Conservation (phyloP, 2,888 invertebrate species). For the Macroteleia sp. region DNA sequence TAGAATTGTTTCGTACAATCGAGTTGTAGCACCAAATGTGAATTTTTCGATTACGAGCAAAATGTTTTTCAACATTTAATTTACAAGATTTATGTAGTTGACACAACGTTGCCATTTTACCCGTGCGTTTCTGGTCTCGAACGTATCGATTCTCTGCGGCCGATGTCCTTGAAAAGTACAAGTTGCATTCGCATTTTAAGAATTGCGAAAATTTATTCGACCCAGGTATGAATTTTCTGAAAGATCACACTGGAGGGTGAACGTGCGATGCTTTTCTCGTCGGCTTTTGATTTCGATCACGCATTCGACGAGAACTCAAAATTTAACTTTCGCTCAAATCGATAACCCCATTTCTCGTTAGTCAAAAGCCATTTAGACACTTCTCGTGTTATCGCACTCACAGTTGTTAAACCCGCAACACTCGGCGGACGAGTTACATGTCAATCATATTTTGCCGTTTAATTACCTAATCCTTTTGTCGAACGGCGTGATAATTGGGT, state of each 20-base stretch:
- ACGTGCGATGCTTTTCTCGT: constrained; percentile 12
- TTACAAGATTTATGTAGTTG: too few relatives aligned
- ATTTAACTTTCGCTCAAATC: constrained; percentile 59
- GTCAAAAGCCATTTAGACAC: constrained; percentile 55
- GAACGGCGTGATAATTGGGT: constrained; percentile 34
- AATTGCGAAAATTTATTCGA: not conserved
- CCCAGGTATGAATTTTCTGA: constrained; percentile 36
- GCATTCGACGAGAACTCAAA: constrained; percentile 45
- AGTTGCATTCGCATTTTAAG: constrained; percentile 1
- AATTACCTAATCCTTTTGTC: constrained; percentile 42
- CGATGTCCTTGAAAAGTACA: constrained; percentile 54
- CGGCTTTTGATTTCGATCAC: constrained; percentile 47
- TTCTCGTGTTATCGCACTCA: constrained; percentile 34
- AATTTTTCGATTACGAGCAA: too few relatives aligned
- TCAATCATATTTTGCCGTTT: constrained; percentile 26
- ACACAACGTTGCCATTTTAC: too few relatives aligned
- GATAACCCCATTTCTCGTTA: constrained; percentile 63
- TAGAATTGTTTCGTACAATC: too few relatives aligned
- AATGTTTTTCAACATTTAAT: too few relatives aligned
- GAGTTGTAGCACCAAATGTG: too few relatives aligned
- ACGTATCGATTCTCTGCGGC: constrained; percentile 29
- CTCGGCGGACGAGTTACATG: constrained; percentile 15
- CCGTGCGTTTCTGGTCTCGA: not conserved
- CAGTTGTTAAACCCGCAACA: constrained; percentile 34
- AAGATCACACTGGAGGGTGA: constrained; percentile 34